Evolutionary conservation across 2,888 invertebrate genomes (phyloP), one percentile per base, ranked within the genome.

Genomic region (Pachycephus smyrnensis): DNA sequence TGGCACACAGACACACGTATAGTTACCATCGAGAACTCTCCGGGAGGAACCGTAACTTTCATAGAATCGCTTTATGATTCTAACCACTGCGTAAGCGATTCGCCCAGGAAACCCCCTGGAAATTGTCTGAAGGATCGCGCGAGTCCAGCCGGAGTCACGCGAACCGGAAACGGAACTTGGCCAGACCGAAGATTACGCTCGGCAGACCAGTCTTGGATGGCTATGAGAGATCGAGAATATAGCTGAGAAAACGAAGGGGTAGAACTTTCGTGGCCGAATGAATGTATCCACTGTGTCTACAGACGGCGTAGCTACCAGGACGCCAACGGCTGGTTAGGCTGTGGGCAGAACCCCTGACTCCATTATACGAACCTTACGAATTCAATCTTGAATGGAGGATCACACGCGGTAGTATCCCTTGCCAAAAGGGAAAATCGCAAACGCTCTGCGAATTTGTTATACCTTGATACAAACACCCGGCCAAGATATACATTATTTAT

Each of bases 211-310:
- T 55, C 55, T 55, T 55, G 55, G 23, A 9, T 55, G 55, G 55
- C 55, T 55, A 1, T 23, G 55, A 55, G 23, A 55, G 55, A 55
- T 55, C 9, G 55, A 55, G 2, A 55, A 23, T 55, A 23, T 55
- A 23, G 23, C 40, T 40, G 15, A 4, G 40, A 40, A 2, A 15
- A 40, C 40, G 40, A 40, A 40, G 40, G 15, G 71, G 31, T 40
- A 40, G 75, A 36, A 77, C 55, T 74, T 76, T 76, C 74, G 74
- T 69, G 76, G 76, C 74, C 71, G 69, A 55, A 76, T 23, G 32
- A 68, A 75, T 23, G 75, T 71, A 71, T 33, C 36, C 40, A 74
- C 37, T 32, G 23, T 15, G 55, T 31, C 37, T 32, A 73, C 73
- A 32, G 75, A 75, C 31, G 71, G 23, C 9, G 55, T 23, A 55